Percentiles rank a stretch among this genome's conserved stretches.
Conservation (phyloP, 1,140 invertebrate genomes). For the Drosophila santomea region DNA sequence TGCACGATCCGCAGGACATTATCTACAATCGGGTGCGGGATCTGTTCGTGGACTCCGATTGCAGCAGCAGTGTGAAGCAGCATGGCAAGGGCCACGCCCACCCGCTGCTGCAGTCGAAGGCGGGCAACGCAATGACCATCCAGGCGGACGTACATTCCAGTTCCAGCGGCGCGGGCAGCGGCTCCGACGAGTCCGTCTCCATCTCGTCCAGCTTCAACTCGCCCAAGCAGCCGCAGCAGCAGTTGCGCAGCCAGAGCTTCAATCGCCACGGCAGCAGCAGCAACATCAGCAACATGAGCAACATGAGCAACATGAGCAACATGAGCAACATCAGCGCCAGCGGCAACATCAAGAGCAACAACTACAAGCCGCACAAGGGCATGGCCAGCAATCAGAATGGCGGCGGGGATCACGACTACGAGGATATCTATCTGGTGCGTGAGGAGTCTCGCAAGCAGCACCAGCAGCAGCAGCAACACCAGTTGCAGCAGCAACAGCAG, state of each 20-base stretch:
- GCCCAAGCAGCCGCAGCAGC: conserved; percentile 66
- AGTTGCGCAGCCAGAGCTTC: conserved; percentile 47
- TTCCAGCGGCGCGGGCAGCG: conserved; percentile 86
- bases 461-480: conserved; percentile 50
- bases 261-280: conserved; percentile 35
- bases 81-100: conserved; percentile 31
- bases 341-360: conserved; percentile 28
- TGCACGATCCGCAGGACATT: conserved; percentile 92
- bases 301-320: neutral
- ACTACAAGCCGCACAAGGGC: conserved; percentile 53
- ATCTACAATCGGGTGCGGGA: conserved; percentile 92
- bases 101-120: conserved; percentile 47
- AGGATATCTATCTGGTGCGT: conserved; percentile 89
- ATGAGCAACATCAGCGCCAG: neutral
- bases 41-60: conserved; percentile 88
- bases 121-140: conserved; percentile 85
- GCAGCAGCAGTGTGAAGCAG: conserved; percentile 78
- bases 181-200: conserved; percentile 87
- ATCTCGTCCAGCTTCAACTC: conserved; percentile 84
- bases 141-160: conserved; percentile 89
- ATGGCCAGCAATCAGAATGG: conserved; percentile 27
- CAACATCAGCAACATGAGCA: conserved; percentile 18
- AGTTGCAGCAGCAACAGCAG: conserved; percentile 25
- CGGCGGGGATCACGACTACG: conserved; percentile 88
- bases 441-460: conserved; percentile 86